Conservation (phyloP, 2,113 vertebrate genomes). For the Drymodes brunneopygia region DNA sequence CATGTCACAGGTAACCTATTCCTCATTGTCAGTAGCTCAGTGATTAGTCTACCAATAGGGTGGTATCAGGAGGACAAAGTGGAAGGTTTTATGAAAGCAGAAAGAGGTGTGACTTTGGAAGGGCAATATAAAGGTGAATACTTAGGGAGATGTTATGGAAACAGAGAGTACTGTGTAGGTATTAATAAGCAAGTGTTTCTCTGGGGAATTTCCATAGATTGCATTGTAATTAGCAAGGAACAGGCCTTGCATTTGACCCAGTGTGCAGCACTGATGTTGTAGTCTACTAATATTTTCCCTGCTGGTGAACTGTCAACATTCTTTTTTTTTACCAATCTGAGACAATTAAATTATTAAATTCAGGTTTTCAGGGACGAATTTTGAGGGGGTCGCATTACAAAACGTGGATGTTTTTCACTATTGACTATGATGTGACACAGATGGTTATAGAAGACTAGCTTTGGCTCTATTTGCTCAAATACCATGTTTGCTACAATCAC, state of each 20-base stretch:
- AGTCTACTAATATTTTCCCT: background rate
- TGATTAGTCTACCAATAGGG: background rate
- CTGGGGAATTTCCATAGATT: background rate
- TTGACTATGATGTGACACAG: background rate
- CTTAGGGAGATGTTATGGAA: background rate
- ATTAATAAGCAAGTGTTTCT: background rate
- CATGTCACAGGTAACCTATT: background rate
- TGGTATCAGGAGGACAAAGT: background rate
- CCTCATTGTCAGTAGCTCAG: background rate
- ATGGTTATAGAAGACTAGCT: background rate
- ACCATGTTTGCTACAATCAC: background rate
- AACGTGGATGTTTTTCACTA: background rate
- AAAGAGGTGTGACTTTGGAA: background rate
- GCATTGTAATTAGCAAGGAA: background rate
- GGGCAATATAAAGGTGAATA: background rate
- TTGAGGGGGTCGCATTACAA: background rate
- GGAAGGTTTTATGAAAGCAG: background rate
- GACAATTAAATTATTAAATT: background rate
- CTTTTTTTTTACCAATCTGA: background rate
- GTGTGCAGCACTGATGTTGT: background rate
- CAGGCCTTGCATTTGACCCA: background rate
- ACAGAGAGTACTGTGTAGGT: background rate
- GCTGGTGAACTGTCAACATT: background rate
- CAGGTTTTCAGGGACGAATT: background rate
- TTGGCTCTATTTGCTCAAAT: background rate